Evolutionary conservation across 2,113 vertebrate species (phyloP).

Genomic region (Bubo bubo): DNA sequence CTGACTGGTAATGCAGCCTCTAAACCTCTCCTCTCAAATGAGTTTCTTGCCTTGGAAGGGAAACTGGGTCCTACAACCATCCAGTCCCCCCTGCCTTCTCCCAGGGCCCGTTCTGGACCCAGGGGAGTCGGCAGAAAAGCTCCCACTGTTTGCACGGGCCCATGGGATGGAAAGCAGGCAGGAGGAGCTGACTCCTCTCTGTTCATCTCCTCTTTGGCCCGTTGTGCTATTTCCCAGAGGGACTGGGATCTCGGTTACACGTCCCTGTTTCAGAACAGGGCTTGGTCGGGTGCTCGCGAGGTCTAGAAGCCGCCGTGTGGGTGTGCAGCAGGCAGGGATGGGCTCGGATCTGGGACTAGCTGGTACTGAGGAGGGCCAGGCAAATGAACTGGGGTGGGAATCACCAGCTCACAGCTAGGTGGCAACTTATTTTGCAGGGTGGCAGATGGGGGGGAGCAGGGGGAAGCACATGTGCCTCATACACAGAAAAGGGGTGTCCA

Average conservation of each 20-base stretch:
- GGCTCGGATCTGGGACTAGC: neutral
- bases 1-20: neutral
- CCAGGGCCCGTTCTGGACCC: neutral
- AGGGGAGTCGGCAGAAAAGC: neutral
- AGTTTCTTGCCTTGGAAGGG: neutral
- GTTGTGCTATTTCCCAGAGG: neutral
- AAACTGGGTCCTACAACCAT: neutral
- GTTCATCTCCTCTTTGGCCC: neutral
- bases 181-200: neutral
- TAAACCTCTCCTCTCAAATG: neutral
- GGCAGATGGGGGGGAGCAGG: neutral
- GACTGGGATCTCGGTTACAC: neutral
- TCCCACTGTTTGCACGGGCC: neutral
- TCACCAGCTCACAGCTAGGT: neutral
- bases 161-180: neutral
- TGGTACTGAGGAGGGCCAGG: neutral
- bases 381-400: neutral
- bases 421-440: neutral
- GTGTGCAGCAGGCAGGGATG: neutral
- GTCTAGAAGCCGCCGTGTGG: rapidly evolving
- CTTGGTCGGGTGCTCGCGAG: rapidly evolving
- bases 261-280: neutral
- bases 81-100: neutral
- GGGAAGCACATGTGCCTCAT: neutral
- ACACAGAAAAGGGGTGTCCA: neutral